Evolutionary conservation across 2,888 invertebrate genomes (phyloP), one percentile per base, ranked within the genome.

Genomic region (Thereva nobilitata): DNA sequence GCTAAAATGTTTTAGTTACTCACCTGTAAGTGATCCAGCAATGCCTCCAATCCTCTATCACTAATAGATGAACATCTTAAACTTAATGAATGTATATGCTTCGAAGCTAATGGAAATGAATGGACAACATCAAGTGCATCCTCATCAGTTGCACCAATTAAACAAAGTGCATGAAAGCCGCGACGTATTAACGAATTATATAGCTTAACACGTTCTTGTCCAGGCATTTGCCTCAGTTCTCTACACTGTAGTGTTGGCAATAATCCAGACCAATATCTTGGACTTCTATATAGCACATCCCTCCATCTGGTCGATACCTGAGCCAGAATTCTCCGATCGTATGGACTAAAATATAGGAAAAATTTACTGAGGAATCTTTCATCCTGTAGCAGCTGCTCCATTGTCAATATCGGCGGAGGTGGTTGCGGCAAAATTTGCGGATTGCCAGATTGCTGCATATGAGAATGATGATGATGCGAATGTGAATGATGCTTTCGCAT

Each of bases 51-150:
- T 5, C 95, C 95, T 75, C 92, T 86, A 83, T 97, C 96, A 41
- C 92, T 93, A 77, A 96, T 87, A 75, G 94, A 93, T 76, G 93
- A 94, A 78, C 94, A 94, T 75, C 93, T 87, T 73, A 97, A 84
- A 75, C 91, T 89, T 71, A 96, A 85, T 67, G 92, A 91, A 76
- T 93, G 91, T 72, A 95, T 86, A 77, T 93, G 91, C 75, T 92
- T 89, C 70, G 90, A 88, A 61, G 92, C 90, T 73, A 90, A 82
- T 4, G 94, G 91, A 78, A 93, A 94, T 73, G 91, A 89, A 77
- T 90, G 89, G 70, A 93, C 91, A 76, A 95, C 87, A 81, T 95
- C 95, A 70, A 90, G 84, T 61, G 94, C 89, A 80, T 96, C 95
- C 76, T 93, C 93, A 78, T 96, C 96, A 9, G 89, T 88, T 40